Percentiles rank a stretch among this genome's conserved stretches.
Conservation (phyloP, 2,888 invertebrate genomes). For the Tuta absoluta region DNA sequence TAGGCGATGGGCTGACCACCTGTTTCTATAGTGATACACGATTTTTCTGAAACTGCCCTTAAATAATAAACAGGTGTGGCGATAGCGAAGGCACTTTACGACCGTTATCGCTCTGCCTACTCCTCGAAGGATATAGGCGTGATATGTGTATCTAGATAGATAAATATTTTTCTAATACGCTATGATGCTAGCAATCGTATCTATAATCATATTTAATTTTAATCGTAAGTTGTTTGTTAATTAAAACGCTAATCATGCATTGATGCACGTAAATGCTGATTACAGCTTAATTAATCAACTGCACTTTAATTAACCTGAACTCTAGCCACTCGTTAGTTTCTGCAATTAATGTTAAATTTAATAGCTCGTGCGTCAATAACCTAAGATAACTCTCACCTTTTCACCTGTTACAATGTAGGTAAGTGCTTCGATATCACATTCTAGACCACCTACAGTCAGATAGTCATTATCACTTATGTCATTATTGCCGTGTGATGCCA, state of each 20-base stretch:
- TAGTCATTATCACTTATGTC: background rate
- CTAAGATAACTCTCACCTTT: conserved; percentile 16
- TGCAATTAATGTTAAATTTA: conserved; percentile 1
- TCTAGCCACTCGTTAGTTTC: background rate
- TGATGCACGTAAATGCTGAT: background rate
- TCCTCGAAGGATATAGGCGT: too few relatives aligned
- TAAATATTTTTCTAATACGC: too few relatives aligned
- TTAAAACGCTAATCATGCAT: background rate
- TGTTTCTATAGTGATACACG: too few relatives aligned
- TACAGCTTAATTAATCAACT: background rate
- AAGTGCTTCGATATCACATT: background rate
- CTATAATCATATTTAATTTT: too few relatives aligned
- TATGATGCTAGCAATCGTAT: too few relatives aligned
- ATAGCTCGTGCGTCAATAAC: background rate
- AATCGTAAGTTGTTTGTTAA: background rate
- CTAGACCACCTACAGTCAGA: conserved; percentile 3
- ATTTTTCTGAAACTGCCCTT: too few relatives aligned
- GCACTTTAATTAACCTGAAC: conserved; percentile 7
- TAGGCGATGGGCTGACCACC: too few relatives aligned
- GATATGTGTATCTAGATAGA: too few relatives aligned
- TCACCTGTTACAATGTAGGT: conserved; percentile 20
- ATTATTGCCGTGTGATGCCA: background rate
- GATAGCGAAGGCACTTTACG: too few relatives aligned
- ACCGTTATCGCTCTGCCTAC: too few relatives aligned
- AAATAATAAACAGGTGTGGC: too few relatives aligned